Evolutionary conservation across 92 coral and sea anemone genomes (phyloP).

Genomic region (Scolanthus callimorphus): DNA sequence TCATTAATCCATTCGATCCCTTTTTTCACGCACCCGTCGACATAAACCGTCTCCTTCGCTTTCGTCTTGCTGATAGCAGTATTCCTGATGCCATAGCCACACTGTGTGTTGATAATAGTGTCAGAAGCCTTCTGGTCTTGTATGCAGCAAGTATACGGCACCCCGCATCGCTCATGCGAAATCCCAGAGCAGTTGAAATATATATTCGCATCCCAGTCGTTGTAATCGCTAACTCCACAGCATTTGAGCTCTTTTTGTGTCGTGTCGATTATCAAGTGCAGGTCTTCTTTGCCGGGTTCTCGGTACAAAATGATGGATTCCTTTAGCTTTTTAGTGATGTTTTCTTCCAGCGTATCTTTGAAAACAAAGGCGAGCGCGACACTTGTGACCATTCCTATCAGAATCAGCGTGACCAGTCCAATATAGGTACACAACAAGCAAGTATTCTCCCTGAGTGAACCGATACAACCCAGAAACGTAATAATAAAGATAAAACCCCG

Average conservation of each 20-base stretch:
- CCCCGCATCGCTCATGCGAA: conserved; percentile 62
- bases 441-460: conserved; percentile 89
- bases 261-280: conserved; percentile 78
- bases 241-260: conserved; percentile 74
- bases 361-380: conserved; percentile 57
- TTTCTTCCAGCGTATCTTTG: conserved; percentile 50
- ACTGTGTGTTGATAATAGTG: conserved; percentile 86
- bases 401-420: conserved; percentile 38
- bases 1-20: conserved; percentile 52
- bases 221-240: conserved; percentile 67
- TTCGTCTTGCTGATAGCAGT: neutral
- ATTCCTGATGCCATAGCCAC: conserved; percentile 59
- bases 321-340: conserved; percentile 67
- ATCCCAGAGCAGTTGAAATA: conserved; percentile 81
- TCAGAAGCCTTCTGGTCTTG: conserved; percentile 31
- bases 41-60: conserved; percentile 29
- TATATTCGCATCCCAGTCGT: conserved; percentile 76
- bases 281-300: conserved; percentile 63
- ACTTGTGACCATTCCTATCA: conserved; percentile 42
- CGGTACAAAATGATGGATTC: conserved; percentile 79
- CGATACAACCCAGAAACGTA: conserved; percentile 87
- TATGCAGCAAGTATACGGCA: conserved; percentile 85
- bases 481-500: conserved; percentile 73
- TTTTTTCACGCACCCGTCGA: conserved; percentile 65
- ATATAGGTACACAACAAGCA: conserved; percentile 65